Percentiles rank a stretch among this genome's conserved stretches.
Conservation (phyloP, 2,113 vertebrate species). For the Sturnus vulgaris region DNA sequence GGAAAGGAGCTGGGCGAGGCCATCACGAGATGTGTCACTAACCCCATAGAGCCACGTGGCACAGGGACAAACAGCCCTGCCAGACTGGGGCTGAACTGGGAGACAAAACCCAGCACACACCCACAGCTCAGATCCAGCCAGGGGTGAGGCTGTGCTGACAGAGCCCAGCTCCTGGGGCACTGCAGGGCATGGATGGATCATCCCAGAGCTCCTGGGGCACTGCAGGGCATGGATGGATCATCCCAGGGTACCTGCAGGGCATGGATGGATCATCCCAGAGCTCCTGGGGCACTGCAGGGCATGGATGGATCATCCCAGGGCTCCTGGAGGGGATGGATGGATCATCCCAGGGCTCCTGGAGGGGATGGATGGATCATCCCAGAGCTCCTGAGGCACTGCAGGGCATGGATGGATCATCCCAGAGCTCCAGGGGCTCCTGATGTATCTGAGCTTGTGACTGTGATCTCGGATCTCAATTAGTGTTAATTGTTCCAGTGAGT, state of each 20-base stretch:
- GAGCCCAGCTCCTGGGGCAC: neutral
- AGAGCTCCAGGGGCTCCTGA: neutral
- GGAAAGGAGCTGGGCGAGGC: neutral
- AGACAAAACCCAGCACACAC: neutral
- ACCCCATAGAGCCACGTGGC: neutral
- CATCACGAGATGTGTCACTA: neutral
- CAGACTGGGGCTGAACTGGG: neutral
- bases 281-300: too few relatives aligned
- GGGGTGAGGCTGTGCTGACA: neutral
- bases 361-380: too few relatives aligned
- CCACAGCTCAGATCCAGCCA: neutral
- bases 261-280: neutral
- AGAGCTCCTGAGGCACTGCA: neutral
- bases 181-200: too few relatives aligned
- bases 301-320: too few relatives aligned
- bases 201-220: too few relatives aligned
- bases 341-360: too few relatives aligned
- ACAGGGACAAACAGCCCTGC: neutral
- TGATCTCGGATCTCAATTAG: neutral
- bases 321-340: too few relatives aligned
- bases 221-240: neutral
- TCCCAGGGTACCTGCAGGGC: neutral
- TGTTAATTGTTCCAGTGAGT: neutral
- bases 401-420: neutral
- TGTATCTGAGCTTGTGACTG: neutral